Evolutionary conservation across 1,140 invertebrate genomes (phyloP).

Genomic region (Drosophila nikananu): DNA sequence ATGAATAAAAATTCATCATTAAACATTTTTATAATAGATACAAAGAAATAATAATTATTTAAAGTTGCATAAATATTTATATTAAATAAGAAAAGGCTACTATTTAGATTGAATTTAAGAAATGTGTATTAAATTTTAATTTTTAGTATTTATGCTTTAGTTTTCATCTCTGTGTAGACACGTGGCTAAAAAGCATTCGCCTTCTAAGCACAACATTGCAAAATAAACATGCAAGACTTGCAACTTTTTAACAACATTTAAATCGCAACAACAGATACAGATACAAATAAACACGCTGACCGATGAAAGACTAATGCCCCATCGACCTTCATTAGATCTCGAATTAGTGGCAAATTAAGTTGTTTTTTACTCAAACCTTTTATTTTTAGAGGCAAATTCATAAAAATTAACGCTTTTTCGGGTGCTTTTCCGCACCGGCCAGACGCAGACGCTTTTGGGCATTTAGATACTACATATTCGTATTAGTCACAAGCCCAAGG

Average conservation of each 20-base stretch:
- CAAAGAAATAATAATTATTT: no score
- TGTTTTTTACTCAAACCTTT: conserved; percentile 40
- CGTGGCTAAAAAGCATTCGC: conserved; percentile 53
- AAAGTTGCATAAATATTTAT: no score
- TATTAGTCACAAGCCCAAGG: conserved; percentile 43
- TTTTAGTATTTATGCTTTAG: no score
- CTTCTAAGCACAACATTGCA: conserved; percentile 60
- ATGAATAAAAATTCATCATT: no score
- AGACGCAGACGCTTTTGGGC: conserved; percentile 22
- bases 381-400: conserved; percentile 42
- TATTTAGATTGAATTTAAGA: no score
- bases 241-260: conserved; percentile 57
- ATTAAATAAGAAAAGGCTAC: no score
- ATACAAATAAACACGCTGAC: conserved; percentile 4
- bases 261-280: conserved; percentile 22
- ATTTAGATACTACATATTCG: conserved; percentile 32
- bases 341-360: conserved; percentile 60
- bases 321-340: conserved; percentile 47
- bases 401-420: conserved; percentile 58
- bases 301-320: conserved; percentile 51
- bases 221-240: conserved; percentile 42
- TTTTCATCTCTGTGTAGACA: conserved; percentile 7
- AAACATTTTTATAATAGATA: no score
- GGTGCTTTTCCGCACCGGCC: conserved; percentile 50
- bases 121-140: no score